These are phyloP conservation scores for Silurus asotus DNA, from an alignment of 2,113 vertebrate genomes.

Conservation along the genomic window DNA sequence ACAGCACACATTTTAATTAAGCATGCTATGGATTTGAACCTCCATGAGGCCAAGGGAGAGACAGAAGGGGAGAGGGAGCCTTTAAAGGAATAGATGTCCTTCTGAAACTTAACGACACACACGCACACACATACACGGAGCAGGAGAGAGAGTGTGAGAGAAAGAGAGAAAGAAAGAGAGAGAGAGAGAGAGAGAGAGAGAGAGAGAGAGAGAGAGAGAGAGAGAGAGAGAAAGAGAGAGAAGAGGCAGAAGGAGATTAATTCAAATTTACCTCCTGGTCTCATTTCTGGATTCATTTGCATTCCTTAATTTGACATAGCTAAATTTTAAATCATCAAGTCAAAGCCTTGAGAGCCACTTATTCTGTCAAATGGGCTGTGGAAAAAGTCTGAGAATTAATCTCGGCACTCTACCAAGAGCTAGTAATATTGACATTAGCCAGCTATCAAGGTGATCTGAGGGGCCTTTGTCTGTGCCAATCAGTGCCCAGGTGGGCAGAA, in stretches of 20 bases:
- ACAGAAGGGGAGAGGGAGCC: conserved; percentile 1
- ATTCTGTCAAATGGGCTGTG: conserved; percentile 28
- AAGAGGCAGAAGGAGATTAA: not conserved
- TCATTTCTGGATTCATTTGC: not conserved
- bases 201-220: conserved; percentile 1
- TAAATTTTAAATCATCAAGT: conserved; percentile 26
- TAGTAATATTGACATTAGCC: conserved; percentile 14
- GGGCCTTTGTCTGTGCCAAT: conserved; percentile 45
- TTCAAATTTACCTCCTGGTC: conserved; percentile 22
- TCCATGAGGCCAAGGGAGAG: conserved; percentile 16
- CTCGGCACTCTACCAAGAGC: not conserved
- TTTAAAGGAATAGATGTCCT: conserved; percentile 27
- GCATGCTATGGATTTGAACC: conserved; percentile 57
- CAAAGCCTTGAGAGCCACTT: conserved; percentile 14
- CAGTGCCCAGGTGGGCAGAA: conserved; percentile 47
- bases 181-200: not conserved
- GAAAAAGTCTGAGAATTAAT: conserved; percentile 2
- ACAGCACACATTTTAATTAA: conserved; percentile 61
- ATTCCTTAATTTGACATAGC: conserved; percentile 21
- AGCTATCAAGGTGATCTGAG: not conserved
- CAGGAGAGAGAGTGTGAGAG: not conserved
- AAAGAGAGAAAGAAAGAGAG: not conserved
- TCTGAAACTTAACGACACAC: conserved; percentile 16
- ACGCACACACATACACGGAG: conserved; percentile 27
- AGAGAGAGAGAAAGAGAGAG: not conserved